Evolutionary conservation across 2,113 vertebrate species (phyloP).

Genomic region (Megalops atlanticus): DNA sequence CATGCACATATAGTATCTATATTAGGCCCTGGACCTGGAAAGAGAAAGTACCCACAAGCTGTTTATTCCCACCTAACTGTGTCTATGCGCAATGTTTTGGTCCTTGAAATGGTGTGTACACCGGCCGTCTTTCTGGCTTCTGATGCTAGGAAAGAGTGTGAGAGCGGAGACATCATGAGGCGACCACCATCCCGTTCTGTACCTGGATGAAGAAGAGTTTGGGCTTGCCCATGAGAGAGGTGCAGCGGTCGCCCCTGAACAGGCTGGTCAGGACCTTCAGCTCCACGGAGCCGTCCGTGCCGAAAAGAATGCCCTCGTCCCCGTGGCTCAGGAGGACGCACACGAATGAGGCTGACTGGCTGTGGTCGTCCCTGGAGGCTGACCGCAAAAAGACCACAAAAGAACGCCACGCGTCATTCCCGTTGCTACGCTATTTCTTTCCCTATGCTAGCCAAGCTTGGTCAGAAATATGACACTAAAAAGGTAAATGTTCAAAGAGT

Average conservation of each 20-base stretch:
- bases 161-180: too few species aligned
- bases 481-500: background rate
- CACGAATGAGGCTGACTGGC: slow-evolving; percentile 80
- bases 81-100: too few species aligned
- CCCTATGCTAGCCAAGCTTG: too few species aligned
- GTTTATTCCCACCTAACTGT: too few species aligned
- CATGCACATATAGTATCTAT: background rate
- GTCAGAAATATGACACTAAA: too few species aligned
- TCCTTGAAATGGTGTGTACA: too few species aligned
- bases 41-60: too few species aligned
- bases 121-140: too few species aligned
- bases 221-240: slow-evolving; percentile 85
- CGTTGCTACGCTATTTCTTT: background rate
- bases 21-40: too few species aligned
- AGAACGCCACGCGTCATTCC: background rate
- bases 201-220: slow-evolving; percentile 99
- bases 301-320: slow-evolving; percentile 86
- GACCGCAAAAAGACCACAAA: background rate
- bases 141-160: too few species aligned
- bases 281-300: slow-evolving; percentile 79
- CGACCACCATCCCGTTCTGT: too few species aligned
- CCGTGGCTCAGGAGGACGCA: slow-evolving; percentile 92
- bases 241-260: slow-evolving; percentile 87
- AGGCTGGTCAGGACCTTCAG: slow-evolving; percentile 79
- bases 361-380: slow-evolving; percentile 88